Evolutionary conservation across 2,113 vertebrate species (phyloP).

Genomic region (Bombycilla garrulus): DNA sequence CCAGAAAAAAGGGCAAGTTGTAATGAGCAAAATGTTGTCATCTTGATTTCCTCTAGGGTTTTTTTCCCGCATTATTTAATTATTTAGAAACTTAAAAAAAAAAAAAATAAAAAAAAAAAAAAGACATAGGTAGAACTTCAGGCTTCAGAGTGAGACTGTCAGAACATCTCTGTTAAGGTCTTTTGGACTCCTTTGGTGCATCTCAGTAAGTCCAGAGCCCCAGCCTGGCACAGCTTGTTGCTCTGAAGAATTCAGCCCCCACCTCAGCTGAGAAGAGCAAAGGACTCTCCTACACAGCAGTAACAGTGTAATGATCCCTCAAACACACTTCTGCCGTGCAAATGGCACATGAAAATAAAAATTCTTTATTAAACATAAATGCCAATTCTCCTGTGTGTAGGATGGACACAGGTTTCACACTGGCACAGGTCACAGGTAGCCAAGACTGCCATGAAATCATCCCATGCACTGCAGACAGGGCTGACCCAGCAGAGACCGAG

Average conservation of each 20-base stretch:
- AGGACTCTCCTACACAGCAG: background rate
- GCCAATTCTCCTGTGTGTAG: background rate
- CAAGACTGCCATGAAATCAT: background rate
- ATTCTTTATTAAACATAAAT: rapidly evolving
- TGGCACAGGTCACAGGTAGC: background rate
- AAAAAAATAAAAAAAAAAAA: background rate
- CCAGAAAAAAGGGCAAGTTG: background rate
- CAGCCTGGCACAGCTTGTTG: background rate
- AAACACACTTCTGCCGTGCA: background rate
- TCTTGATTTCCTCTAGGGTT: background rate
- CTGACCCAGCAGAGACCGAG: background rate
- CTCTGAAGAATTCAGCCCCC: background rate
- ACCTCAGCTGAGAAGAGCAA: background rate
- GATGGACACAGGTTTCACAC: background rate
- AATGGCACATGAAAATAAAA: background rate
- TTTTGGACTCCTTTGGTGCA: background rate
- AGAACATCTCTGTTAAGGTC: background rate
- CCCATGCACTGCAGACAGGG: background rate
- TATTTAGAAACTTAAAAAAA: background rate
- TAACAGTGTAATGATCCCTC: rapidly evolving
- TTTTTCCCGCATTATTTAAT: background rate
- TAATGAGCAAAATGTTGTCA: background rate
- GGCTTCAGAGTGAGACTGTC: background rate
- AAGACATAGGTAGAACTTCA: background rate
- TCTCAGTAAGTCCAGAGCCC: background rate